Base-by-base conservation (phyloP, 2,113 vertebrate genomes). In the Carassius gibelio region DNA sequence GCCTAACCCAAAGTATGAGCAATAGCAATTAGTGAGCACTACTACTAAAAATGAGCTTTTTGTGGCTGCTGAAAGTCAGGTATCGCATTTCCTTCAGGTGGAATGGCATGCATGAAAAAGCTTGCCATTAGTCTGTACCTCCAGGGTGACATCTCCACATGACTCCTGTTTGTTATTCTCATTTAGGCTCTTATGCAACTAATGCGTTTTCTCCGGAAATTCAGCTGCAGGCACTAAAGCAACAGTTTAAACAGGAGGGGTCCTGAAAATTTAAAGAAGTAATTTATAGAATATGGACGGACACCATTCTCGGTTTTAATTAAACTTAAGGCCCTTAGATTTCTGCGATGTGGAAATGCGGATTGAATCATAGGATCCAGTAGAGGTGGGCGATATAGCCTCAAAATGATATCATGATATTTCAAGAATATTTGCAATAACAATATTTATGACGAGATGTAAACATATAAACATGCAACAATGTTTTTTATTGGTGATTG, bases 91-190 rank as follows among this genome's bases (percentile, higher is more conserved):
- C 45, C 66, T 62, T 61, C 48, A 88, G 85, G 84, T 74, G 83
- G 19, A 50, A 34, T 21, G 76, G 26, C 55, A 59, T n/a, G 57
- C 57, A 61, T 61, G 9, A n/a, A 61, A 30, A 19, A 23, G n/a
- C 75, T 48, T 80, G 30, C 57, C 78, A 59, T 30, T 57, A 61
- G n/a, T 59, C 38, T 23, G 57, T 36, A 75, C 75, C 34, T 78
- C 59, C 71, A 52, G 55, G 85, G 59, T 75, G 55, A 81, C 72
- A 86, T 82, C 81, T 82, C 55, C 45, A 84, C 84, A 88, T 57
- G 85, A 87, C 86, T 66, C 52, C 48, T 62, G 34, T 59, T 78
- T 66, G 52, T 87, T 66, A 81, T 72, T 88, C 21, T 83, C 30
- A 42, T 23, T 75, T 3, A 34, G n/a, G 48, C 38, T 72, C n/a